Base-by-base conservation (phyloP, 1,140 invertebrate genomes). In the Drosophila kohkoa region DNA sequence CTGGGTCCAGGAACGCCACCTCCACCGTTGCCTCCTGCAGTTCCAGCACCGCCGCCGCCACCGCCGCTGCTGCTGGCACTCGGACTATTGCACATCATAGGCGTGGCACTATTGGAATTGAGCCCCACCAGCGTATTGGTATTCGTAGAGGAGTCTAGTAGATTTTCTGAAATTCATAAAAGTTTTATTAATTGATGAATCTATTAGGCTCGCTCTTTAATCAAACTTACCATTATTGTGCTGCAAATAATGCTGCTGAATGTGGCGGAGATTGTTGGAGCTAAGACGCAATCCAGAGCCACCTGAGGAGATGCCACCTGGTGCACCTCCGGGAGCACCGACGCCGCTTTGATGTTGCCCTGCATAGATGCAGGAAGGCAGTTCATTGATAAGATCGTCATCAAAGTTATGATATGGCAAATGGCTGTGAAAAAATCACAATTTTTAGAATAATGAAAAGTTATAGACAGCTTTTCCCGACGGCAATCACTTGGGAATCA, bases 301-400 rank as follows among this genome's bases (percentile, higher is more conserved):
- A n/a, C 73, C 77, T 10, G 52, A 65, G 11, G 71, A 70, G 2
- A 67, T 66, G 30, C 81, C 76, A 15, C 65, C 75, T n/a, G 70
- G 45, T 13, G 35, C 45, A 25, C 60, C 48, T 1, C 71, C 71
- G 20, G 65, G 59, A 30, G 28, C 60, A 16, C 45, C 63, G 35
- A 55, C 46, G 0, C 73, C 68, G 5, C 66, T 60, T 48, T 89
- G 85, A 59, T 86, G 79, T 20, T 90, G 90, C 28, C 86, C 77
- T 28, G 91, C 92, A 86, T 92, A 92, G 35, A 92, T 90, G 75
- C 92, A 92, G 20, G 92, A 92, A 15, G 92, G 91, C 60, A 92
- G 69, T 52, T 92, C 92, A 28, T 91, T 92, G 13, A 92, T 91
- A n/a, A 91, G 55, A 51, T 92, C 91, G 38, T 92, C 92, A 25